phyloP scores from a whole-genome alignment of 2,797 vertebrate species.

The Pseudopleuronectes americanus region DNA sequence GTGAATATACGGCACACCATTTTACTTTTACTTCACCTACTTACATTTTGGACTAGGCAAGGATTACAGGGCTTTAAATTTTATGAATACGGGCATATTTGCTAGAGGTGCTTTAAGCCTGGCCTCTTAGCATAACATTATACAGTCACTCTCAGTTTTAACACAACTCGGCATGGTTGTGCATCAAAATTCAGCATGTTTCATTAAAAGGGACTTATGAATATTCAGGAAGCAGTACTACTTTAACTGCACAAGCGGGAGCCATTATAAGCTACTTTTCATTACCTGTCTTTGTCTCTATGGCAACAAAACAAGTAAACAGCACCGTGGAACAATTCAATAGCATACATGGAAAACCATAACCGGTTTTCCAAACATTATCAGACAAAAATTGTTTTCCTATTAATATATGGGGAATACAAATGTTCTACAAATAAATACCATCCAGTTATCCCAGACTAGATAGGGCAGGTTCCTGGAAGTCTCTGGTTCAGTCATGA shows the following conservation, averaged over 20 bases:
- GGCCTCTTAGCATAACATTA: conserved; percentile 13
- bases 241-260: conserved; percentile 23
- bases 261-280: conserved; percentile 40
- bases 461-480: neutral
- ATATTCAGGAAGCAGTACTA: conserved; percentile 15
- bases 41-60: conserved; percentile 31
- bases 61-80: conserved; percentile 46
- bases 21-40: conserved; percentile 37
- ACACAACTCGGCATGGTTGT: conserved; percentile 7
- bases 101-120: conserved; percentile 17
- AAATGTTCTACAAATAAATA: no score
- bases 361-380: neutral
- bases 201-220: conserved; percentile 9
- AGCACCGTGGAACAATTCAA: neutral
- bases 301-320: conserved; percentile 31
- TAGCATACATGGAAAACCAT: conserved; percentile 13
- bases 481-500: conserved; percentile 1
- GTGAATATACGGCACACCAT: conserved; percentile 23
- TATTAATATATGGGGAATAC: no score
- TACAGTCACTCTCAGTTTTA: conserved; percentile 22
- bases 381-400: neutral
- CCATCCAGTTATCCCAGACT: no score
- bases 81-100: conserved; percentile 32
- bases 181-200: conserved; percentile 28
- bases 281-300: conserved; percentile 25